phyloP scores from a whole-genome alignment of 2,113 vertebrate genomes.

The Ophthalmotilapia sp. region DNA sequence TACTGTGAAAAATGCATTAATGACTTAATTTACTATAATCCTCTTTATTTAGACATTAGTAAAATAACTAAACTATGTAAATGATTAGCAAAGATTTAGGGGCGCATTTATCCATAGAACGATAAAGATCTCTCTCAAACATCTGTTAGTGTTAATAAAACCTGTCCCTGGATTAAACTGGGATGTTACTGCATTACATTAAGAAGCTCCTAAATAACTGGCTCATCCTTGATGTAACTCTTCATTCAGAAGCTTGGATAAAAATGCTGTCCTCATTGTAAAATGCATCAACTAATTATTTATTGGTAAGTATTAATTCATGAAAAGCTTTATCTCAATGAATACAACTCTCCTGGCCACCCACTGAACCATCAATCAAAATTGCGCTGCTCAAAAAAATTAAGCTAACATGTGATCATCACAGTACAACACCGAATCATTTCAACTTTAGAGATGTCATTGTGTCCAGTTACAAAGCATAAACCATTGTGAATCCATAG shows the following conservation, averaged over 20 bases:
- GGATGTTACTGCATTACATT: neutral
- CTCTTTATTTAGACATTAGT: no score
- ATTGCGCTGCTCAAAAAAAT: accelerated
- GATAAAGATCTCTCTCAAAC: neutral
- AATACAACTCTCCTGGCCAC: neutral
- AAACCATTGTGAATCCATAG: neutral
- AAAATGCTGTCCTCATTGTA: neutral
- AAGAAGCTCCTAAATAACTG: neutral
- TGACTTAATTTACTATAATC: no score
- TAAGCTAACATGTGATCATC: neutral
- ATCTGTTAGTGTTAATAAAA: neutral
- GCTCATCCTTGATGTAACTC: neutral
- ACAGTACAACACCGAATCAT: neutral
- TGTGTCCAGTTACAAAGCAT: neutral
- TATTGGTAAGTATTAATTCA: neutral
- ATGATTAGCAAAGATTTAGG: no score
- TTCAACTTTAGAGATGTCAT: accelerated
- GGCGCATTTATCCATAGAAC: neutral
- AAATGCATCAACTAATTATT: neutral
- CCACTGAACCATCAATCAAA: neutral
- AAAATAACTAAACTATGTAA: no score
- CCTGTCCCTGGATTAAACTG: neutral
- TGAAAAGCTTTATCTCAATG: neutral
- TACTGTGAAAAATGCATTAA: neutral
- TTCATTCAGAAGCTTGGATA: neutral